Conservation (phyloP, 1,140 invertebrate species). For the Muscidifurax raptorellus region DNA sequence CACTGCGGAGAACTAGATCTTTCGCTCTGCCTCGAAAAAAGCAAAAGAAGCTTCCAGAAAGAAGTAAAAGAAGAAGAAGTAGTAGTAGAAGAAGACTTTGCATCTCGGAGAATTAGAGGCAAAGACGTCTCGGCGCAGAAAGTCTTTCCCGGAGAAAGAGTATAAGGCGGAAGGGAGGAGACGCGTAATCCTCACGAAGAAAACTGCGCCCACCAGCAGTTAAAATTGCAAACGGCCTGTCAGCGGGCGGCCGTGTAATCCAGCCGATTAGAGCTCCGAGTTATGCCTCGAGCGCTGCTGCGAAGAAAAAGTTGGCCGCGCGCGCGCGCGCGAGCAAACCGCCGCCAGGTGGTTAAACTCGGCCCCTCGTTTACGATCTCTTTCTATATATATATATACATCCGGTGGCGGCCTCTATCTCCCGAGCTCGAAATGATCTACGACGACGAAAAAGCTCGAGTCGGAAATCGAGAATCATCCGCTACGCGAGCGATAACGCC, state of each 20-base stretch:
- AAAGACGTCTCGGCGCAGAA: background rate
- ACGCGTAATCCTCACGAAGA: background rate
- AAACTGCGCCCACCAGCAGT: slow-evolving; percentile 15
- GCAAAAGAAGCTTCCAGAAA: background rate
- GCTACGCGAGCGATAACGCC: background rate
- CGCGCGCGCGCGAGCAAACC: too few species aligned
- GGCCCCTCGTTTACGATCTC: slow-evolving; percentile 9
- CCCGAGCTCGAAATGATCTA: slow-evolving; percentile 28
- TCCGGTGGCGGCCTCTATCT: slow-evolving; percentile 6
- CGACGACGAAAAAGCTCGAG: background rate
- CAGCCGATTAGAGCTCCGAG: slow-evolving; percentile 41
- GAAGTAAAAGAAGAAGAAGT: background rate
- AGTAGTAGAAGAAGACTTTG: background rate
- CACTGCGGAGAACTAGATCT: background rate
- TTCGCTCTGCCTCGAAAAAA: background rate
- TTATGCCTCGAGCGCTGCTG: slow-evolving; percentile 3
- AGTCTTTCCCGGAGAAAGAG: background rate
- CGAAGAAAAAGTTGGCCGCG: slow-evolving; percentile 36
- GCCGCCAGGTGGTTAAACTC: slow-evolving; percentile 44
- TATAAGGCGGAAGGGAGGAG: background rate
- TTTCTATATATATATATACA: background rate
- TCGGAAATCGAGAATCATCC: slow-evolving; percentile 41
- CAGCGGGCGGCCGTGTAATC: slow-evolving; percentile 37
- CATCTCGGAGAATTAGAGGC: slow-evolving; percentile 19
- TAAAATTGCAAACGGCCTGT: slow-evolving; percentile 43